These are phyloP conservation scores for Melangyna quadrimaculata DNA, from an alignment of 2,888 invertebrate genomes.

Conservation along the genomic window DNA sequence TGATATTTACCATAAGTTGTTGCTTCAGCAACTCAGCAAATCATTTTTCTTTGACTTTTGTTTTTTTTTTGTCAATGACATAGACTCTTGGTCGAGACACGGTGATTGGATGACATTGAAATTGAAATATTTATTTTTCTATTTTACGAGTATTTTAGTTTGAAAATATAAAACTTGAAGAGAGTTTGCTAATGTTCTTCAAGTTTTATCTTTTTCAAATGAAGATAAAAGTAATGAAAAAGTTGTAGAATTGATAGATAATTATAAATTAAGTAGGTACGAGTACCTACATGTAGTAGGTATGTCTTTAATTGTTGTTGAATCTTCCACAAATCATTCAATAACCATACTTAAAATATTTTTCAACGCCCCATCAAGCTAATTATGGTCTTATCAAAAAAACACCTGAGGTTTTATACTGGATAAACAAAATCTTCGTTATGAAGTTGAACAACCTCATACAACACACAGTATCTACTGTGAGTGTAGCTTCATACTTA, in stretches of 20 bases:
- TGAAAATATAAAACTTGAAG: not conserved
- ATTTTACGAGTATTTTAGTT: not conserved
- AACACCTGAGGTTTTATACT: not conserved
- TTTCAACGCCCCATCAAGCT: constrained; percentile 12
- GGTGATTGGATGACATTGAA: constrained; percentile 9
- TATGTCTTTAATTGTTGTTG: not conserved
- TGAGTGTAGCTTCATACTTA: not conserved
- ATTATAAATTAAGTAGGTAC: not conserved
- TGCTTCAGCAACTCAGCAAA: constrained; percentile 4
- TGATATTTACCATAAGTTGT: constrained; percentile 2
- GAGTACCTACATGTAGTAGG: no score
- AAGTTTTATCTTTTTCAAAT: no score
- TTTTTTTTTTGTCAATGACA: not conserved
- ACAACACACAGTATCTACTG: not conserved
- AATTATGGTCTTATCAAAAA: not conserved
- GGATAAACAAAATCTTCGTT: not conserved
- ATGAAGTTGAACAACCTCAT: constrained; percentile 10
- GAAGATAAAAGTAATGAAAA: not conserved
- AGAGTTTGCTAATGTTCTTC: no score
- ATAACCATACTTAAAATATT: not conserved
- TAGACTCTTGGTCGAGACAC: not conserved
- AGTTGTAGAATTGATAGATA: not conserved
- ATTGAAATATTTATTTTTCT: not conserved
- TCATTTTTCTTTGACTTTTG: not conserved
- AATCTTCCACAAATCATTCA: not conserved